A percentile compares a stretch with the other conserved stretches of the same genome.
Evolutionary conservation across 2,113 vertebrate species (phyloP).

Genomic region (Parus major): DNA sequence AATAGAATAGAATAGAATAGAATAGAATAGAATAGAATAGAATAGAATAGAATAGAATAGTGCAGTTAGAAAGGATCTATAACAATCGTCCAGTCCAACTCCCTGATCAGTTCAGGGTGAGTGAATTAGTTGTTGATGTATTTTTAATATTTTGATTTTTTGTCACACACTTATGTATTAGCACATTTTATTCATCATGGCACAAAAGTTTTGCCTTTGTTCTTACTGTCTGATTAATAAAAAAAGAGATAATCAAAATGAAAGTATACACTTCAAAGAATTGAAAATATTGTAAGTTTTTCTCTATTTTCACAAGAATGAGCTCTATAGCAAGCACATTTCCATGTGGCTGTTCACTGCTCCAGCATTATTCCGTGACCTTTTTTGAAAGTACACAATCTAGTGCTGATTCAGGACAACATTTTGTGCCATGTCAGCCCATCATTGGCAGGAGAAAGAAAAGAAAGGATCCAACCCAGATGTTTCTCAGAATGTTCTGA

Average conservation of each 20-base stretch:
- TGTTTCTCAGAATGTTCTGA: constrained; percentile 39
- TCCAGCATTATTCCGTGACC: constrained; percentile 44
- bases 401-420: constrained; percentile 42
- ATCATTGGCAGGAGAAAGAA: constrained; percentile 43
- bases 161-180: not conserved
- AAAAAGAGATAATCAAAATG: not conserved
- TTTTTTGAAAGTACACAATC: constrained; percentile 47
- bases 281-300: not conserved
- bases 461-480: constrained; percentile 22
- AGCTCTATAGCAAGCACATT: not conserved
- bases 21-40: not conserved
- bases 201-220: not conserved
- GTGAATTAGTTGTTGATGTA: not conserved
- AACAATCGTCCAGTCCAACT: not conserved
- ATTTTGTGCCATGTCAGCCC: constrained; percentile 10
- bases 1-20: not conserved
- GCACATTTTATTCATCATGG: not conserved
- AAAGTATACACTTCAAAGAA: not conserved
- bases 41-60: not conserved
- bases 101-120: not conserved
- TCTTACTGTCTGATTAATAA: not conserved
- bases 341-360: not conserved
- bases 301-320: not conserved
- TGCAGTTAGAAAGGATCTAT: not conserved
- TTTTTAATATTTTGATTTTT: not conserved